Evolutionary conservation across 2,888 invertebrate genomes (phyloP).

Genomic region (Leucophenga montana): DNA sequence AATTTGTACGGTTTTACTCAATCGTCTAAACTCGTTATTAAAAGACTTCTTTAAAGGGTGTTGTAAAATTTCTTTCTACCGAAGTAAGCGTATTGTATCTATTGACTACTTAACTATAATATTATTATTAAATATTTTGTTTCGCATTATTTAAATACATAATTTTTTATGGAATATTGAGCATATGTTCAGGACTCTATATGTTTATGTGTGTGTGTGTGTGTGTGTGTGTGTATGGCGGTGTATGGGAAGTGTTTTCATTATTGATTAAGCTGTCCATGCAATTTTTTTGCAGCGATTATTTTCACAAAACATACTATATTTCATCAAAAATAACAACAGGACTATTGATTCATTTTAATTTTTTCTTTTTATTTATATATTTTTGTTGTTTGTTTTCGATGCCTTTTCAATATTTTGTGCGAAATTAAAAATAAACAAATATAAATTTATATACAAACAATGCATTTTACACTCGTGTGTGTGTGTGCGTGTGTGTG

Average conservation of each 20-base stretch:
- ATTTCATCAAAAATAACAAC: slow-evolving; percentile 1
- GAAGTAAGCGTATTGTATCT: too few relatives aligned
- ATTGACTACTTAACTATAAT: too few relatives aligned
- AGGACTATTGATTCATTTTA: background rate
- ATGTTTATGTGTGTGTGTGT: background rate
- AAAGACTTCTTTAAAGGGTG: too few relatives aligned
- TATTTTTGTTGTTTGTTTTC: background rate
- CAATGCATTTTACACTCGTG: background rate
- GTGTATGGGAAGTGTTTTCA: background rate
- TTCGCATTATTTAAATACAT: background rate
- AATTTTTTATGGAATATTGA: background rate
- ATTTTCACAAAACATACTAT: background rate
- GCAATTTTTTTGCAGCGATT: slow-evolving; percentile 1
- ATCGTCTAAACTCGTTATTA: too few relatives aligned
- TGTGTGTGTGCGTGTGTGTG: too few relatives aligned
- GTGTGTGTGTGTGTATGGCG: background rate
- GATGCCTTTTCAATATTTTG: background rate
- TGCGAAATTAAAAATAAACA: too few relatives aligned
- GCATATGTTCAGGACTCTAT: background rate
- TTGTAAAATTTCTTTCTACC: too few relatives aligned
- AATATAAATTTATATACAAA: too few relatives aligned
- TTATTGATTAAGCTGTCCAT: background rate
- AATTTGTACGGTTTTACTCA: too few relatives aligned
- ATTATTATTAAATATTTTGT: too few relatives aligned
- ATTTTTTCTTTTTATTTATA: background rate